Base-by-base conservation (phyloP, 2,797 vertebrate species). In the Bradypodion pumilum region DNA sequence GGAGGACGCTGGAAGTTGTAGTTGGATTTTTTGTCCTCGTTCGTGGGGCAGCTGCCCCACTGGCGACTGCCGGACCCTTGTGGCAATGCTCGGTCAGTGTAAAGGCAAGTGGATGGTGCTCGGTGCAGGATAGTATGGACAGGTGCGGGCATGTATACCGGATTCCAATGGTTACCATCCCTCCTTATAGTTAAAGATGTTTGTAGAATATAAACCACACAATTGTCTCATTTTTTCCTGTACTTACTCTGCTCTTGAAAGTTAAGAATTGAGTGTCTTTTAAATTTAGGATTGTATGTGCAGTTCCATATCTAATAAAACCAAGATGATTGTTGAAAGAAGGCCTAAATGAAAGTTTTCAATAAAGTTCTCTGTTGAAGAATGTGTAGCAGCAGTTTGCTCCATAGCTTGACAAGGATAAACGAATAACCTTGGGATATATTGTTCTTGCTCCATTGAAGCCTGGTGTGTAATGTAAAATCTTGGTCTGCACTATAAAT, bases 401-500 rank as follows among this genome's bases (percentile, higher is more conserved):
- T 42, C 23, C 27, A 37, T n/a, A 9, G 1, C 62, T 85, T 62
- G 25, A 44, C 1, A 32, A 15, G 6, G 44, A 27, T 84, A 80
- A 84, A 75, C 25, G 3, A 59, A 1, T 73, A 84, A 86, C 35
- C n/a, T 32, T 49, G 63, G 23, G 12, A 59, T 0, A 0, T 79
- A 82, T 83, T 79, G 27, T 85, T 81, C 76, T 35, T 49, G 74
- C 62, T 77, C n/a, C 74, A 56, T 9, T 89, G 56, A 29, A 86
- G 29, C 32, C 91, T 72, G 16, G 29, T 44, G 4, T 19, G 35
- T 74, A 86, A 79, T 25, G 7, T 70, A 49, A 65, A 44, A 1
- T 3, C 7, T 74, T 83, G 77, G 37, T 84, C 25, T 86, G 21
- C 27, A 62, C 2, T 82, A 79, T 77, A 73, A 92, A 91, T 80